Conservation (phyloP, 92 coral and sea anemone genomes). For the Pocillopora grandis region DNA sequence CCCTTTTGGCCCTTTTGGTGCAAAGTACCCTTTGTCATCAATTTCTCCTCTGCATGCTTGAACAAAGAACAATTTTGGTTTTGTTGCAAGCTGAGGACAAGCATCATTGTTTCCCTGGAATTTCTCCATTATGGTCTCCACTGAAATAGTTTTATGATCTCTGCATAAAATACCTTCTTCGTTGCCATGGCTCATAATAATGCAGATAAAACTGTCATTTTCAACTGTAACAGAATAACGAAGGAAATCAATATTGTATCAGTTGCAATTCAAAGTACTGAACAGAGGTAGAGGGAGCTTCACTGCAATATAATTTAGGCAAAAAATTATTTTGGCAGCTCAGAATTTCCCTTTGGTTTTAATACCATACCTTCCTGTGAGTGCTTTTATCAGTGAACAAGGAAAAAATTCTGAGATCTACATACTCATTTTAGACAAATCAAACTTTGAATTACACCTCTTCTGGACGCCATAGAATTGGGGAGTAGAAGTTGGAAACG, state of each 20-base stretch:
- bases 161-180: slow-evolving; percentile 60
- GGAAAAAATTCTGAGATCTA: no score
- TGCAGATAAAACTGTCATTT: slow-evolving; percentile 80
- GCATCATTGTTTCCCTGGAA: slow-evolving; percentile 56
- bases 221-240: slow-evolving; percentile 39
- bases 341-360: no score
- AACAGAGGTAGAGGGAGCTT: no score
- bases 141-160: slow-evolving; percentile 50
- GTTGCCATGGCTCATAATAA: slow-evolving; percentile 83
- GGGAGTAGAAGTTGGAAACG: no score
- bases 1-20: slow-evolving; percentile 30
- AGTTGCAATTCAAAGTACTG: neutral
- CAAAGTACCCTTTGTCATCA: slow-evolving; percentile 61
- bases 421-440: no score
- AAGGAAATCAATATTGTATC: neutral
- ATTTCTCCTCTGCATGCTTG: slow-evolving; percentile 85
- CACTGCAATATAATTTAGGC: no score
- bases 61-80: slow-evolving; percentile 91
- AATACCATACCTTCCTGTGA: no score
- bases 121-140: slow-evolving; percentile 67
- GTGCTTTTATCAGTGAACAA: no score
- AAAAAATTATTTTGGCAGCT: no score
- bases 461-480: no score
- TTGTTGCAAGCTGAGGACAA: slow-evolving; percentile 68
- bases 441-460: no score